Percentiles rank a stretch among this genome's conserved stretches.
Evolutionary conservation across 2,888 invertebrate species (phyloP).

Genomic region (Bellardia bayeri): DNA sequence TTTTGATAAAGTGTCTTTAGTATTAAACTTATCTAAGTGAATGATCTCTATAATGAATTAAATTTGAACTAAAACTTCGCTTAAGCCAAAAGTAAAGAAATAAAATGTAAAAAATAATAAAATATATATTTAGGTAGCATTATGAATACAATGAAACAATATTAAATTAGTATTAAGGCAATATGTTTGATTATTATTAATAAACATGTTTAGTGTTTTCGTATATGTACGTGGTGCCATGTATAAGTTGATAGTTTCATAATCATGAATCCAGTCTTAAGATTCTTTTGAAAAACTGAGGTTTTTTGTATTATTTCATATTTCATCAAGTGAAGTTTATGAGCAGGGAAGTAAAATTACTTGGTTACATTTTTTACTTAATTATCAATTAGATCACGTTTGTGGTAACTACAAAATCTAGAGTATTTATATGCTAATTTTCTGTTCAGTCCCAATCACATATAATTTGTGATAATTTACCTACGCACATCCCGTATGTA

Average conservation of each 20-base stretch:
- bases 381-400: constrained; percentile 3
- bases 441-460: constrained; percentile 47
- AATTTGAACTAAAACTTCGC: too few species aligned
- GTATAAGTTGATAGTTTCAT: background rate
- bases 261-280: too few species aligned
- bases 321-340: too few species aligned
- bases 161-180: background rate
- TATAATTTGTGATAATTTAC: constrained; percentile 68
- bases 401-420: background rate
- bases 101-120: background rate
- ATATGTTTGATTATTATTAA: background rate
- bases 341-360: too few species aligned
- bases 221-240: background rate
- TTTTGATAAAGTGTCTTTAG: too few species aligned
- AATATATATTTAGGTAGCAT: background rate
- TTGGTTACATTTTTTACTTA: background rate
- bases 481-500: constrained; percentile 58
- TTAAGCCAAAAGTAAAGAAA: too few species aligned
- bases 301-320: too few species aligned
- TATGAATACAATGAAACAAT: background rate
- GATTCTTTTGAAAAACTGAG: too few species aligned
- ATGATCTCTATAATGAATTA: too few species aligned
- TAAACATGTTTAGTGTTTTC: background rate
- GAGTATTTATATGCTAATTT: constrained; percentile 42
- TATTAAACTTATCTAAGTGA: too few species aligned